A percentile compares a stretch with the other conserved stretches of the same genome.
Evolutionary conservation across 1,140 invertebrate genomes (phyloP).

Genomic region (Drusus annulatus): DNA sequence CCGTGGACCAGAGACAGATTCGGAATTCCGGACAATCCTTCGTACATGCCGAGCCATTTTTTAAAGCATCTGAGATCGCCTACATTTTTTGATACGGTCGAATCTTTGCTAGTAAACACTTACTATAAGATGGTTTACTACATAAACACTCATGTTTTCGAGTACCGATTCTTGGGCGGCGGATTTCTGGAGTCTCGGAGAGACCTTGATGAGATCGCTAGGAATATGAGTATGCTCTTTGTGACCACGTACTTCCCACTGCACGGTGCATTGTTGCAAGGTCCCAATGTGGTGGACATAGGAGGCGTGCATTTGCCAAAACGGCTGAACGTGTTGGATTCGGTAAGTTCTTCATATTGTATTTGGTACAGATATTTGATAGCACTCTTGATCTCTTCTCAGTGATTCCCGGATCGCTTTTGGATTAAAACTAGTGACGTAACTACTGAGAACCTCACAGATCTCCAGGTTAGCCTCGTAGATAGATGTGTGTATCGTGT

Average conservation of each 20-base stretch:
- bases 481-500: too few relatives aligned
- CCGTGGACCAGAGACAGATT: constrained; percentile 72
- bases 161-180: constrained; percentile 51
- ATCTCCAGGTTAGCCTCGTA: too few relatives aligned
- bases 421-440: too few relatives aligned
- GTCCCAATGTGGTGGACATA: constrained; percentile 73
- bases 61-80: constrained; percentile 69
- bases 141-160: constrained; percentile 53
- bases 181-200: constrained; percentile 44
- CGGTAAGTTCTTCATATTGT: constrained; percentile 33
- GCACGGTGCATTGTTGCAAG: constrained; percentile 67
- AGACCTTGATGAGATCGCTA: constrained; percentile 65
- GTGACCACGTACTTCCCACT: constrained; percentile 73
- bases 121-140: constrained; percentile 57
- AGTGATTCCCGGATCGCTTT: too few relatives aligned
- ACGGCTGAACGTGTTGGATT: constrained; percentile 12
- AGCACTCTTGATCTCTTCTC: too few relatives aligned
- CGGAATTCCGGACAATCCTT: constrained; percentile 71
- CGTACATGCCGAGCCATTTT: constrained; percentile 71
- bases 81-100: constrained; percentile 66
- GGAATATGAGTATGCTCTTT: constrained; percentile 71
- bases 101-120: constrained; percentile 63
- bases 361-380: too few relatives aligned
- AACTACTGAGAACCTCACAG: too few relatives aligned
- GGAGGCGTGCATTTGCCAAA: constrained; percentile 71